Percentiles rank a stretch among this genome's conserved stretches.
These are phyloP conservation scores for Chaetodon trifasciatus DNA, from an alignment of 2,797 vertebrate genomes.

Conservation along the genomic window DNA sequence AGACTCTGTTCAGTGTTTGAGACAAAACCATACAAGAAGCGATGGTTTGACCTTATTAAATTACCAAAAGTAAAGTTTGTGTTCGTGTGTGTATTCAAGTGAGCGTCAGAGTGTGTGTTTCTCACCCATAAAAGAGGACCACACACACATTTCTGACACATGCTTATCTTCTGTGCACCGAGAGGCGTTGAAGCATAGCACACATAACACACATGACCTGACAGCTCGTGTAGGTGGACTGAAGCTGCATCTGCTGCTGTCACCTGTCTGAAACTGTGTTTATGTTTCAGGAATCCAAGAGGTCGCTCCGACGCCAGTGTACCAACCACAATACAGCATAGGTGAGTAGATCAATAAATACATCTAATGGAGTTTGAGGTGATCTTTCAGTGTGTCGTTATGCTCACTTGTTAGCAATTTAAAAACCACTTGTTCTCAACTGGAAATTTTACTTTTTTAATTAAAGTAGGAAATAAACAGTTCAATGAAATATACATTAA, in stretches of 20 bases:
- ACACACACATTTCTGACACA: slow-evolving; percentile 73
- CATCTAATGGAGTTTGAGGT: too few species aligned
- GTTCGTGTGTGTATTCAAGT: slow-evolving; percentile 30
- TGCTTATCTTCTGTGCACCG: slow-evolving; percentile 65
- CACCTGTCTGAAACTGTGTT: slow-evolving; percentile 65
- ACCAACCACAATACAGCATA: slow-evolving; percentile 86
- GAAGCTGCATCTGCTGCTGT: slow-evolving; percentile 44
- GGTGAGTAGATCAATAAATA: slow-evolving; percentile 67
- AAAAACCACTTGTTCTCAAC: not conserved
- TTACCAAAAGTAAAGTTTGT: slow-evolving; percentile 58
- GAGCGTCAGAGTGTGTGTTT: slow-evolving; percentile 17
- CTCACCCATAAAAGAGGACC: slow-evolving; percentile 72
- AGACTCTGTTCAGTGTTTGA: slow-evolving; percentile 55
- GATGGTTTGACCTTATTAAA: slow-evolving; percentile 60
- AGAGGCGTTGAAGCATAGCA: slow-evolving; percentile 60
- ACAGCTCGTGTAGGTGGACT: slow-evolving; percentile 53
- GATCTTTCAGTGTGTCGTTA: too few species aligned
- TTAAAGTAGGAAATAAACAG: not conserved
- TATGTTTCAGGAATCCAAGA: slow-evolving; percentile 83
- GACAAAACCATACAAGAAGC: slow-evolving; percentile 51
- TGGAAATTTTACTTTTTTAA: not conserved
- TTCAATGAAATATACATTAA: not conserved
- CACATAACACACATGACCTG: slow-evolving; percentile 58
- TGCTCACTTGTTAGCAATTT: not conserved
- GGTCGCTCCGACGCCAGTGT: slow-evolving; percentile 82